Conservation (phyloP, 1,140 invertebrate genomes). For the Lucilia cuprina region DNA sequence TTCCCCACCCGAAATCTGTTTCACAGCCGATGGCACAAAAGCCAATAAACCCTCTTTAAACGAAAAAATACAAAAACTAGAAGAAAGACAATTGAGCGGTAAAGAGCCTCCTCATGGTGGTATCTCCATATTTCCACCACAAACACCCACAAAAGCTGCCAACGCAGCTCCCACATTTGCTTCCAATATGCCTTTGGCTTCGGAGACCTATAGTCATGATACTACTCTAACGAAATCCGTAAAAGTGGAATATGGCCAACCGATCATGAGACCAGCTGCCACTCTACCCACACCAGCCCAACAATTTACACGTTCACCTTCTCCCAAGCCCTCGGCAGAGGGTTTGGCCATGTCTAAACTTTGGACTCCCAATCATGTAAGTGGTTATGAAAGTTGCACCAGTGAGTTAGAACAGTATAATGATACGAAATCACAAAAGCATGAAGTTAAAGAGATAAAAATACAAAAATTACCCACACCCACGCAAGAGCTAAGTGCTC, state of each 20-base stretch:
- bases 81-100: constrained; percentile 67
- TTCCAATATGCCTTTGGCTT: constrained; percentile 19
- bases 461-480: constrained; percentile 56
- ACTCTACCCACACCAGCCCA: constrained; percentile 53
- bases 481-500: constrained; percentile 65
- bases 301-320: constrained; percentile 52
- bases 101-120: constrained; percentile 70
- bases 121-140: constrained; percentile 61
- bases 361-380: constrained; percentile 61
- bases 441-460: constrained; percentile 53
- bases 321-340: constrained; percentile 67
- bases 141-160: neutral
- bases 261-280: constrained; percentile 59
- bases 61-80: constrained; percentile 70
- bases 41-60: constrained; percentile 65
- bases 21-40: constrained; percentile 65
- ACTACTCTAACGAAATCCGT: constrained; percentile 50
- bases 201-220: constrained; percentile 53
- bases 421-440: constrained; percentile 43
- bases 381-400: constrained; percentile 41
- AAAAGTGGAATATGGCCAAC: constrained; percentile 56
- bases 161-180: constrained; percentile 60
- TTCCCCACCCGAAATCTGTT: constrained; percentile 76
- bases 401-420: constrained; percentile 47
- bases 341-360: constrained; percentile 71